Conservation (phyloP, 1,140 invertebrate species). For the Caenorhabditis remanei region DNA sequence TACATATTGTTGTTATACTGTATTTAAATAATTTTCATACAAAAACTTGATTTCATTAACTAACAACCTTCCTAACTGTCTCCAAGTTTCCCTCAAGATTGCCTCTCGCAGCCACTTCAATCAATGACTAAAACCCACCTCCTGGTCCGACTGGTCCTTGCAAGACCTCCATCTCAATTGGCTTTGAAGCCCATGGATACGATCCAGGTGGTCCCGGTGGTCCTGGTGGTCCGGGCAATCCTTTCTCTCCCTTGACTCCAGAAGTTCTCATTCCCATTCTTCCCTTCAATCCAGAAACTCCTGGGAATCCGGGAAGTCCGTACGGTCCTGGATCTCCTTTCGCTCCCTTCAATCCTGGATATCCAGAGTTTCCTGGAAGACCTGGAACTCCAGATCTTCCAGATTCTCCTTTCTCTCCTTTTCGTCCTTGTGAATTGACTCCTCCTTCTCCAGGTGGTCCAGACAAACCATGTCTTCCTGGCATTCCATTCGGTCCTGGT, state of each 20-base stretch:
- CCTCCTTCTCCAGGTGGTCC: slow-evolving; percentile 76
- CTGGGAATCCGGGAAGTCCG: slow-evolving; percentile 75
- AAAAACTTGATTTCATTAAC: too few relatives aligned
- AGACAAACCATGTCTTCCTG: slow-evolving; percentile 67
- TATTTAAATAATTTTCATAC: too few relatives aligned
- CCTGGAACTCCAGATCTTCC: slow-evolving; percentile 72
- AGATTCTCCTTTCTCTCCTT: slow-evolving; percentile 72
- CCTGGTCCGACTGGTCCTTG: slow-evolving; percentile 72
- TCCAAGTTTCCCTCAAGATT: too few relatives aligned
- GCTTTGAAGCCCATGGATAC: slow-evolving; percentile 69
- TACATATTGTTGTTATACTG: too few relatives aligned
- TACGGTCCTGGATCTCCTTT: slow-evolving; percentile 73
- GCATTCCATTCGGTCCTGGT: slow-evolving; percentile 66
- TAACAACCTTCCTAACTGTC: too few relatives aligned
- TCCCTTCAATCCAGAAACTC: slow-evolving; percentile 73
- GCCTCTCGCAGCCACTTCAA: too few relatives aligned
- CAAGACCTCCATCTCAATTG: slow-evolving; percentile 76
- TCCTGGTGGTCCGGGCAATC: slow-evolving; percentile 70
- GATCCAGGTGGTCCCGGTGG: slow-evolving; percentile 70
- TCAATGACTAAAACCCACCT: slow-evolving; percentile 40
- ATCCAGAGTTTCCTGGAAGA: slow-evolving; percentile 62
- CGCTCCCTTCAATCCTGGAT: slow-evolving; percentile 73
- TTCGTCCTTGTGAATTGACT: slow-evolving; percentile 68
- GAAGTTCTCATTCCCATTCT: slow-evolving; percentile 74
- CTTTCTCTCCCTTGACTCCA: slow-evolving; percentile 77